phyloP scores from a whole-genome alignment of 2,113 vertebrate genomes.

The human region GRCh38 chrX:6960001-6960500 shows the following conservation, averaged over 20 bases:
- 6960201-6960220: background rate
- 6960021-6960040: background rate
- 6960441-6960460: background rate
- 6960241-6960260: background rate
- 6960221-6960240: background rate
- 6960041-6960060: background rate
- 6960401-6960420: no score
- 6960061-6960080: background rate
- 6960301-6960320: background rate
- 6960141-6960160: background rate
- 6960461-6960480: background rate
- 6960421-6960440: background rate
- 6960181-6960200: background rate
- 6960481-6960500: background rate
- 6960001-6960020: background rate
- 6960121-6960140: background rate
- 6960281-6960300: background rate
- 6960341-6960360: background rate
- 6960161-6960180: background rate
- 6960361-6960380: background rate
- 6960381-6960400: no score
- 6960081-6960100: background rate
- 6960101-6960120: background rate
- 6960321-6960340: background rate
- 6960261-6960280: background rate